Evolutionary conservation across 1,140 invertebrate species (phyloP), one percentile per base, ranked within the genome.

Genomic region (Drosophila kohkoa): DNA sequence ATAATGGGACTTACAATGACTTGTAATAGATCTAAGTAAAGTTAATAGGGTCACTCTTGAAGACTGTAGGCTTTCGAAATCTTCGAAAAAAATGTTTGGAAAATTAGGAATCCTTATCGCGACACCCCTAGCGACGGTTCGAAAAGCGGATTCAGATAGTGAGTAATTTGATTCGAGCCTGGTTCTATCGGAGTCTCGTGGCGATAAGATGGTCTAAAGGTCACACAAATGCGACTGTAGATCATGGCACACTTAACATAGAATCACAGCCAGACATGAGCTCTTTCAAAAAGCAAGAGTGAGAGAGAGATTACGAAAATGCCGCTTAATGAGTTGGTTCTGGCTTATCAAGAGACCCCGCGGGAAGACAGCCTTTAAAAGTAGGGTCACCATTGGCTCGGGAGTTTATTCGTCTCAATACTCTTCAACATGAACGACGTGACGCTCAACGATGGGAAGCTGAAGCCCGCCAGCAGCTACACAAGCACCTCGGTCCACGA

Each of bases 401-500:
- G n/a, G n/a, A 43, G 32, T 75, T 89, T 60, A 86, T 67, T 89
- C 64, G 16, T 60, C 41, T 43, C 13, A 49, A 49, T 7, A 25
- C 66, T 70, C 1, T 64, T 45, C 58, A 86, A 45, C 45, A 86
- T 86, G 82, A 86, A 60, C 72, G 75, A 86, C 59, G 60, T 70
- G n/a, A 49, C 54, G 41, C 57, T 73, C n/a, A 54, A 58, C 20
- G 25, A 10, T 2, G 49, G 38, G 28, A 52, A 67, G 20, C 65
- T 91, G 8, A 91, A 90, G 60, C 54, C 70, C 8, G 90, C 90
- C 5, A 75, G 67, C 3, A 85, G 67, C n/a, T 91, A 13, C 10
- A 86, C 66, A 28, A 89, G 81, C 54, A 83, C 52, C 66, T 89
- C 79, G 5, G 62, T 92, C 1, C 68, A 82, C 35, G 87, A 90